Conservation (phyloP, 2,113 vertebrate genomes). For the Petaurus breviceps region DNA sequence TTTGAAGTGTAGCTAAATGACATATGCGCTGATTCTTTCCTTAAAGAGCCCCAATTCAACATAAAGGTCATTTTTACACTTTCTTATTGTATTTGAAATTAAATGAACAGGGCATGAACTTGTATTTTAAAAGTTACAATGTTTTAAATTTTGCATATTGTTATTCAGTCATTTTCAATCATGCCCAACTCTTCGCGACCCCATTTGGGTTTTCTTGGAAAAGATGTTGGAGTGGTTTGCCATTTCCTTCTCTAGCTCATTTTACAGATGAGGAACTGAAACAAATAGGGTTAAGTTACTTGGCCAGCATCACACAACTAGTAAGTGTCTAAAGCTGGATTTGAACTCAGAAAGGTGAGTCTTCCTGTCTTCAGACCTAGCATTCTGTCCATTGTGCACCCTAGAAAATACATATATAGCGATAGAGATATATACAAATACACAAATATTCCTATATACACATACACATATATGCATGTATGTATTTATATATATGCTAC, state of each 20-base stretch:
- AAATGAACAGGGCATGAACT: background rate
- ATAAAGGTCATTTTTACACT: background rate
- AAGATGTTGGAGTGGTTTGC: background rate
- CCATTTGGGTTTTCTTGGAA: background rate
- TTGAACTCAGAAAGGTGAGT: too few relatives aligned
- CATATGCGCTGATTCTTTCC: background rate
- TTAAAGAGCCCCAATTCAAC: background rate
- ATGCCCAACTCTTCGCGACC: background rate
- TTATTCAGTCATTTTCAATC: background rate
- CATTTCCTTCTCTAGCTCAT: background rate
- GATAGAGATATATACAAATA: too few relatives aligned
- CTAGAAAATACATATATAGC: too few relatives aligned
- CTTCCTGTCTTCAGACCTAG: too few relatives aligned
- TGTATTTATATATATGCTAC: background rate
- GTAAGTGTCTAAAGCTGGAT: too few relatives aligned
- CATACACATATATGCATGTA: background rate
- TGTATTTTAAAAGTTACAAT: background rate
- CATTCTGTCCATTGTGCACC: too few relatives aligned
- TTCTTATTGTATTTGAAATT: background rate
- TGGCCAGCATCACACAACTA: background rate
- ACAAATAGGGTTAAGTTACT: background rate
- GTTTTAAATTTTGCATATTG: background rate
- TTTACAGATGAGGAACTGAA: background rate
- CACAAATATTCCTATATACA: background rate
- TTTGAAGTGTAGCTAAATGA: background rate